Conservation (phyloP, 2,113 vertebrate genomes). For the Ammospiza caudacuta region DNA sequence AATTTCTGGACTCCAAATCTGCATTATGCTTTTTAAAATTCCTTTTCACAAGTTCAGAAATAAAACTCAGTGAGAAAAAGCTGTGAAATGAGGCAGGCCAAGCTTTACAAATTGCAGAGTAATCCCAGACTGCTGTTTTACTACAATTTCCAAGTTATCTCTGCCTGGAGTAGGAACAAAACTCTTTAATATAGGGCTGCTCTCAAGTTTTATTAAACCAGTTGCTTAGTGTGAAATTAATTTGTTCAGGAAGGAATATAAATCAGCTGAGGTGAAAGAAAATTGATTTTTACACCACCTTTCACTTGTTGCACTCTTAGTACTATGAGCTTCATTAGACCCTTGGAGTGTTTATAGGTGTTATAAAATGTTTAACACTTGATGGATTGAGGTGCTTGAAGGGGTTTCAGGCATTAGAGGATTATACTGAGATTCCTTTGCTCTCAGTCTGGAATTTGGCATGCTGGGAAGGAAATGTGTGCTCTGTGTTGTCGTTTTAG, state of each 20-base stretch:
- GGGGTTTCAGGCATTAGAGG: conserved; percentile 69
- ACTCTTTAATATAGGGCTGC: conserved; percentile 1
- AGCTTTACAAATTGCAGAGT: not conserved
- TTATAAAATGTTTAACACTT: conserved; percentile 76
- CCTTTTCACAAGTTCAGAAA: not conserved
- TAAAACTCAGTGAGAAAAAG: not conserved
- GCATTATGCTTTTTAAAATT: not conserved
- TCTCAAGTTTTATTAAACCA: conserved; percentile 62
- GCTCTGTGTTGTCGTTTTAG: conserved; percentile 50
- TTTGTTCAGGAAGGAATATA: conserved; percentile 65
- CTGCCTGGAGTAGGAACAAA: not conserved
- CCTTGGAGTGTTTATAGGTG: conserved; percentile 70
- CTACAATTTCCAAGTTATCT: not conserved
- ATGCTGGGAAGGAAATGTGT: conserved; percentile 49
- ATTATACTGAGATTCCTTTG: conserved; percentile 71
- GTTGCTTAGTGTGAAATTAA: conserved; percentile 74
- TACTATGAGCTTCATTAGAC: conserved; percentile 68
- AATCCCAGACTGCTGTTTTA: not conserved
- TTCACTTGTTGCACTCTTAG: conserved; percentile 57
- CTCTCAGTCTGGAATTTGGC: conserved; percentile 65
- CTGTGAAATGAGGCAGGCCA: not conserved
- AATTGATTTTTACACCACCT: conserved; percentile 72
- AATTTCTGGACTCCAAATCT: not conserved
- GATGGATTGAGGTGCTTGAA: conserved; percentile 71
- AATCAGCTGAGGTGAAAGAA: conserved; percentile 61